Evolutionary conservation across 2,797 vertebrate genomes (phyloP).

Genomic region (Amphiprion clarkii): DNA sequence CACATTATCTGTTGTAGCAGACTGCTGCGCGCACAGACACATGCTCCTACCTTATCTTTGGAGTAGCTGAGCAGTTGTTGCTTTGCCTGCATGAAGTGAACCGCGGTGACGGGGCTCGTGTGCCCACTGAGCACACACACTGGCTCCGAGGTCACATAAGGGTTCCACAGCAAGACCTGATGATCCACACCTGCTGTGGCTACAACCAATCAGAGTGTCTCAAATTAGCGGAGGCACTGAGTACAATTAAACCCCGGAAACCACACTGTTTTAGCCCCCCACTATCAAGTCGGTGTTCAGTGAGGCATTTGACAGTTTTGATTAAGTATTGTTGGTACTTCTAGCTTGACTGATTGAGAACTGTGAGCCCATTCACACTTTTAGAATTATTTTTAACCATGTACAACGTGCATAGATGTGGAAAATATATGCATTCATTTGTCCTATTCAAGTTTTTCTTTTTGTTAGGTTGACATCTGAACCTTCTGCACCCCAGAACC

Average conservation of each 20-base stretch:
- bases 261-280: not conserved
- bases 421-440: not conserved
- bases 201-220: constrained; percentile 60
- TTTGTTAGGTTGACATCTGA: not conserved
- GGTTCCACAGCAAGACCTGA: constrained; percentile 90
- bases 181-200: constrained; percentile 89
- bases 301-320: constrained; percentile 21
- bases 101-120: constrained; percentile 79
- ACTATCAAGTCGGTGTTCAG: constrained; percentile 20
- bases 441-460: not conserved
- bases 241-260: constrained; percentile 17
- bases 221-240: not conserved
- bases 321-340: constrained; percentile 1
- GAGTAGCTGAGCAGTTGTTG: constrained; percentile 90
- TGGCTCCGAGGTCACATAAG: constrained; percentile 86
- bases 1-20: constrained; percentile 11
- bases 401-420: not conserved
- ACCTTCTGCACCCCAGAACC: too few species aligned
- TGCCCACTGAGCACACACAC: constrained; percentile 84
- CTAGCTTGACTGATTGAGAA: constrained; percentile 24
- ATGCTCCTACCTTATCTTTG: constrained; percentile 84
- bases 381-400: constrained; percentile 7
- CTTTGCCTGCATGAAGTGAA: constrained; percentile 84
- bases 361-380: not conserved
- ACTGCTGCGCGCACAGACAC: not conserved